Percentiles rank a stretch among this genome's conserved stretches.
These are phyloP conservation scores for Sinocyclocheilus anshuiensis DNA, from an alignment of 2,113 vertebrate species.

Conservation along the genomic window DNA sequence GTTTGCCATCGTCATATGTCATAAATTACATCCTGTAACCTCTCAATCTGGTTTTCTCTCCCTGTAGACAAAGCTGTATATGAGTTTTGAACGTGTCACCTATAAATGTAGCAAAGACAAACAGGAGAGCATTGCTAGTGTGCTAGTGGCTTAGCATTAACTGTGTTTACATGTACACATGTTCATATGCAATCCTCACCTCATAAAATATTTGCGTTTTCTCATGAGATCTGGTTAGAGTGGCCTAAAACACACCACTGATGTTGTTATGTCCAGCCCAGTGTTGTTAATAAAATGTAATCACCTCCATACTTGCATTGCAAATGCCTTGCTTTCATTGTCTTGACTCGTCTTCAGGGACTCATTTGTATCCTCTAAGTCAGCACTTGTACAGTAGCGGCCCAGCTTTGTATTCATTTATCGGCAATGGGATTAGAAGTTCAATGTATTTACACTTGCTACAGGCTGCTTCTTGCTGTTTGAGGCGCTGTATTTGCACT, in stretches of 20 bases:
- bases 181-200: too few relatives aligned
- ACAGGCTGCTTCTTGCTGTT: not conserved
- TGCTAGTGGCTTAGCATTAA: not conserved
- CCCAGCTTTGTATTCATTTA: conserved; percentile 23
- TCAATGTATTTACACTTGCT: conserved; percentile 29
- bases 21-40: not conserved
- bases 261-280: not conserved
- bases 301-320: conserved; percentile 28
- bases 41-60: not conserved
- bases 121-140: not conserved
- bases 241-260: not conserved
- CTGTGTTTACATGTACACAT: not conserved
- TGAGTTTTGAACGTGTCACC: not conserved
- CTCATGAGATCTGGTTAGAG: not conserved
- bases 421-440: conserved; percentile 29
- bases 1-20: not conserved
- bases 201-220: too few relatives aligned
- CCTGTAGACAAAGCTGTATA: not conserved
- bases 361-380: conserved; percentile 27
- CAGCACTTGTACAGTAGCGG: conserved; percentile 37
- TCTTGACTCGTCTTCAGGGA: conserved; percentile 15
- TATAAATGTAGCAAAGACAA: not conserved
- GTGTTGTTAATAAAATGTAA: conserved; percentile 11
- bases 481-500: not conserved
- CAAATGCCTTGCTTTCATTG: conserved; percentile 11